phyloP scores from a whole-genome alignment of 2,888 invertebrate species.

The Ochlodes sylvanus region DNA sequence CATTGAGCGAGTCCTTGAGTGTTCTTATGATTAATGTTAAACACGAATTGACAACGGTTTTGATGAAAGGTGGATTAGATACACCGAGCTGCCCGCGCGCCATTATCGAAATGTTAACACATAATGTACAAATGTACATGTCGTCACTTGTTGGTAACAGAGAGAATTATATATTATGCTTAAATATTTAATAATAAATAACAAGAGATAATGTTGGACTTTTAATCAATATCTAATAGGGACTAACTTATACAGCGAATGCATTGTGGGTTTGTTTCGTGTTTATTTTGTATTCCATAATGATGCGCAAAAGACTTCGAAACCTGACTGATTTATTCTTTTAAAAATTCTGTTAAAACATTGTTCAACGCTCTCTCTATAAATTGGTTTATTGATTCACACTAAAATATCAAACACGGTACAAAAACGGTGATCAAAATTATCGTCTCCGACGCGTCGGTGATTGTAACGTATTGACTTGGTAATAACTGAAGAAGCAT shows the following conservation, averaged over 20 bases:
- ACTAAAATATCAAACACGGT: not conserved
- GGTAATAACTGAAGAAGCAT: not conserved
- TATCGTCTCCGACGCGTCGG: constrained; percentile 4
- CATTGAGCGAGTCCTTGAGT: not conserved
- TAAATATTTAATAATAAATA: constrained; percentile 63
- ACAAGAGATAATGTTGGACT: constrained; percentile 65
- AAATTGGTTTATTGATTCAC: constrained; percentile 10
- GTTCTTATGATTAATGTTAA: constrained; percentile 4
- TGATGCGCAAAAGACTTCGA: constrained; percentile 28
- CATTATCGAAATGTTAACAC: constrained; percentile 50
- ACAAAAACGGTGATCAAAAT: constrained; percentile 19
- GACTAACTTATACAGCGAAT: constrained; percentile 53
- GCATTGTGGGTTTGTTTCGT: constrained; percentile 41
- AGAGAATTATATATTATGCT: constrained; percentile 49
- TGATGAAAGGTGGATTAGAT: constrained; percentile 43
- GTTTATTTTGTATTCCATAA: constrained; percentile 20
- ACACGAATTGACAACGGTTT: constrained; percentile 2
- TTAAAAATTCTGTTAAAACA: constrained; percentile 16
- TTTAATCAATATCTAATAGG: constrained; percentile 55
- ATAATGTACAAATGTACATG: constrained; percentile 64
- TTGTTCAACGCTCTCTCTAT: constrained; percentile 29
- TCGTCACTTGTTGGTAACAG: constrained; percentile 50
- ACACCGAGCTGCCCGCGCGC: constrained; percentile 43
- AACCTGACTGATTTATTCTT: constrained; percentile 29
- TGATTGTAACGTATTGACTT: not conserved